A percentile compares a stretch with the other conserved stretches of the same genome.
Evolutionary conservation across 2,797 vertebrate species (phyloP).

Genomic region (Chromobotia macracanthus): DNA sequence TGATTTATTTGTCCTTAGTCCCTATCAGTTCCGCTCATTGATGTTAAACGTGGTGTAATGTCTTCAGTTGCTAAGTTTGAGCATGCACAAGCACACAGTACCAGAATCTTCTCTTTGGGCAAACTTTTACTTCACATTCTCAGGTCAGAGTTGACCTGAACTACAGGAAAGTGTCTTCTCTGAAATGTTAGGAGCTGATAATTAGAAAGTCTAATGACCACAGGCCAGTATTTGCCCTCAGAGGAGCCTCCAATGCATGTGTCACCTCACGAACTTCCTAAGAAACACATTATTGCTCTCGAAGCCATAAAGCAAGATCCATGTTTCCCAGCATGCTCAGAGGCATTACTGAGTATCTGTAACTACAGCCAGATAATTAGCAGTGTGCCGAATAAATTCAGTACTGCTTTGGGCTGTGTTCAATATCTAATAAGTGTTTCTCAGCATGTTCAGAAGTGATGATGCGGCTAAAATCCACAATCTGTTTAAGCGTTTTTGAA

Average conservation of each 20-base stretch:
- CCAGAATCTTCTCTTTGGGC: no score
- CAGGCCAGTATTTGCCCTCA: background rate
- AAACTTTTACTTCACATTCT: no score
- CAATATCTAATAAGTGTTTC: constrained; percentile 35
- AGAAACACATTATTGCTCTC: background rate
- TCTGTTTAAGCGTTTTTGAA: constrained; percentile 1
- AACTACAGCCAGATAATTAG: constrained; percentile 9
- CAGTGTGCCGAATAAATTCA: constrained; percentile 2
- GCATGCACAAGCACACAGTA: no score
- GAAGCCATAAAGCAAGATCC: background rate
- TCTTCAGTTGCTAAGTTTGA: no score
- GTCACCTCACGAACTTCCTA: background rate
- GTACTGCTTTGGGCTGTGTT: constrained; percentile 1
- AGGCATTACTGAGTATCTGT: constrained; percentile 12
- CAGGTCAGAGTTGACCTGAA: no score
- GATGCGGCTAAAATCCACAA: constrained; percentile 10
- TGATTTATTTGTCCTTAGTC: background rate
- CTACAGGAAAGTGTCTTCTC: background rate
- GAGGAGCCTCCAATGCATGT: background rate
- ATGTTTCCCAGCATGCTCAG: background rate
- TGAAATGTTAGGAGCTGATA: background rate
- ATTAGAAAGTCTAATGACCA: background rate
- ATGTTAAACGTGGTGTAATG: no score
- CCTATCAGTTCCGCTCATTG: no score
- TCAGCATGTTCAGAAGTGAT: constrained; percentile 21